Conservation (phyloP, 2,113 vertebrate genomes). For the Asarcornis scutulata region DNA sequence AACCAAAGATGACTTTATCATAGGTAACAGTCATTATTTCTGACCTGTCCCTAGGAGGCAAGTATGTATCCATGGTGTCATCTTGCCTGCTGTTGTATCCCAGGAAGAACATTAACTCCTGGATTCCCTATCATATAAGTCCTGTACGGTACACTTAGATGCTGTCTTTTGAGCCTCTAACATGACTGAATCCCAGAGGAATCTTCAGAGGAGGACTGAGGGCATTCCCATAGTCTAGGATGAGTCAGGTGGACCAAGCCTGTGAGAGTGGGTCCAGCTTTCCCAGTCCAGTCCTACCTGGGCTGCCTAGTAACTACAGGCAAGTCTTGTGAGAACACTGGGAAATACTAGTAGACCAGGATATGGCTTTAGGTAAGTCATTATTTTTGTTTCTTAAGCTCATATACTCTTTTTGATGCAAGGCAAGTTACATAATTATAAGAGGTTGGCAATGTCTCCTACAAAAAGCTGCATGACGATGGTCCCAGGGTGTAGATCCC, state of each 20-base stretch:
- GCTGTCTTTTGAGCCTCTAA: not conserved
- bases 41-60: not conserved
- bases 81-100: not conserved
- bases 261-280: not conserved
- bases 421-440: not conserved
- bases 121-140: not conserved
- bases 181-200: not conserved
- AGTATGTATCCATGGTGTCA: fast-evolving
- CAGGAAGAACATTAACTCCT: not conserved
- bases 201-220: not conserved
- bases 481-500: not conserved
- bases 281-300: not conserved
- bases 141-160: not conserved
- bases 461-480: not conserved
- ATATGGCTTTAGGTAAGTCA: not conserved
- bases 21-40: not conserved
- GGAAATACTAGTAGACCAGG: not conserved
- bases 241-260: not conserved
- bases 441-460: not conserved
- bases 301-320: not conserved
- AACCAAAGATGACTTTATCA: not conserved
- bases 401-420: not conserved
- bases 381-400: not conserved
- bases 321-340: not conserved
- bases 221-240: not conserved